Conservation (phyloP, 2,888 invertebrate species). For the Drosophila yooni region DNA sequence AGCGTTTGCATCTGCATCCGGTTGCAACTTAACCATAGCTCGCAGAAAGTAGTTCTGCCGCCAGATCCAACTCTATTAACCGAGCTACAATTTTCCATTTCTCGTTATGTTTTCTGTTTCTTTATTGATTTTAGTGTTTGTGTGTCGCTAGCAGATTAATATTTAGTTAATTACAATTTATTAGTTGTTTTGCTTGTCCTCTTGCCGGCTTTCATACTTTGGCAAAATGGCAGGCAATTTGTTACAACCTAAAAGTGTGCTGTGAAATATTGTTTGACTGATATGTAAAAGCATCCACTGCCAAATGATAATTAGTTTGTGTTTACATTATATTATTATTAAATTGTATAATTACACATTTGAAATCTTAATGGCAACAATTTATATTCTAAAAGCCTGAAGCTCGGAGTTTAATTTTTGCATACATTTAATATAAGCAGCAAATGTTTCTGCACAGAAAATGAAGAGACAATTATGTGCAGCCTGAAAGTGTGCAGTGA, state of each 20-base stretch:
- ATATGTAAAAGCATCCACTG: not conserved
- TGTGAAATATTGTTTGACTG: not conserved
- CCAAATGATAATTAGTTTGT: not conserved
- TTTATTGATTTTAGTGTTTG: not conserved
- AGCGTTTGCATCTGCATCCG: not conserved
- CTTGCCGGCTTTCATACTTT: not conserved
- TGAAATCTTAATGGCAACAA: not conserved
- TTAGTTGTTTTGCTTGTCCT: not conserved
- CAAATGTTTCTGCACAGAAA: not conserved
- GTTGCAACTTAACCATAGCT: not conserved
- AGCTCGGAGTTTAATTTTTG: not conserved
- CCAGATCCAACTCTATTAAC: not conserved
- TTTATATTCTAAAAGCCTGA: not conserved
- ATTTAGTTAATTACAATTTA: not conserved
- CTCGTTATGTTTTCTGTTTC: not conserved
- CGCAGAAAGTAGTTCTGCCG: not conserved
- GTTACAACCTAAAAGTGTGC: not conserved
- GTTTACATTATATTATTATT: not conserved
- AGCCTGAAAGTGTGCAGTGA: not conserved
- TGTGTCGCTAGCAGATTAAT: not conserved
- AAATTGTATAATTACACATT: not conserved
- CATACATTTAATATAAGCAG: not conserved
- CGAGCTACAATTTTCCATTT: not conserved
- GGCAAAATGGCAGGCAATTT: not conserved
- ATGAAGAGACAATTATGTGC: not conserved